Conservation (phyloP, 1,140 invertebrate species). For the Lepidurus apus region DNA sequence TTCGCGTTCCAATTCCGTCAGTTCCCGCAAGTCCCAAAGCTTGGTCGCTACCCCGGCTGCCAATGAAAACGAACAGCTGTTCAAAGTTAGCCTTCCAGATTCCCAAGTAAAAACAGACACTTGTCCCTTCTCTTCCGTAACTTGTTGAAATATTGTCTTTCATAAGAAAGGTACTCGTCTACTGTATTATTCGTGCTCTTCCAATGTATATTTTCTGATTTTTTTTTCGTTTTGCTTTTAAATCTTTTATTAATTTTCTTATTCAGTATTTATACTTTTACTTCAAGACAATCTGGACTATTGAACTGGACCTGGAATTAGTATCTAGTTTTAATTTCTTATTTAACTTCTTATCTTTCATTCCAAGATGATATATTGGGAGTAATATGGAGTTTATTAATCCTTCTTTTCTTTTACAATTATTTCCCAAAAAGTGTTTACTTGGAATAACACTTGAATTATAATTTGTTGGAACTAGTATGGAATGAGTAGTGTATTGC, state of each 20-base stretch:
- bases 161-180: too few species aligned
- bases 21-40: conserved; percentile 43
- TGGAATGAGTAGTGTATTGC: neutral
- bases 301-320: too few species aligned
- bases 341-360: too few species aligned
- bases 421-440: neutral
- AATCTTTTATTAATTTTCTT: too few species aligned
- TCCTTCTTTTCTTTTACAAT: conserved; percentile 35
- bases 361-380: too few species aligned
- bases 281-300: too few species aligned
- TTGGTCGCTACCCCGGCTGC: conserved; percentile 70
- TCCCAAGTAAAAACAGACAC: conserved; percentile 55
- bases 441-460: neutral
- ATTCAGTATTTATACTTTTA: too few species aligned
- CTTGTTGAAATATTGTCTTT: too few species aligned
- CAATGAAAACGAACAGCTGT: conserved; percentile 77
- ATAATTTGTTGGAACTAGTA: conserved; percentile 13
- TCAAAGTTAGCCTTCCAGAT: conserved; percentile 85
- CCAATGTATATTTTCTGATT: neutral
- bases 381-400: too few species aligned
- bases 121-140: neutral
- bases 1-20: conserved; percentile 77
- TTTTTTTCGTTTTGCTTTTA: conserved; percentile 19
- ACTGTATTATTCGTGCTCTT: too few species aligned
- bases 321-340: too few species aligned